Evolutionary conservation across 2,888 invertebrate species (phyloP), one percentile per base, ranked within the genome.

Genomic region (Rhamnusium bicolor): DNA sequence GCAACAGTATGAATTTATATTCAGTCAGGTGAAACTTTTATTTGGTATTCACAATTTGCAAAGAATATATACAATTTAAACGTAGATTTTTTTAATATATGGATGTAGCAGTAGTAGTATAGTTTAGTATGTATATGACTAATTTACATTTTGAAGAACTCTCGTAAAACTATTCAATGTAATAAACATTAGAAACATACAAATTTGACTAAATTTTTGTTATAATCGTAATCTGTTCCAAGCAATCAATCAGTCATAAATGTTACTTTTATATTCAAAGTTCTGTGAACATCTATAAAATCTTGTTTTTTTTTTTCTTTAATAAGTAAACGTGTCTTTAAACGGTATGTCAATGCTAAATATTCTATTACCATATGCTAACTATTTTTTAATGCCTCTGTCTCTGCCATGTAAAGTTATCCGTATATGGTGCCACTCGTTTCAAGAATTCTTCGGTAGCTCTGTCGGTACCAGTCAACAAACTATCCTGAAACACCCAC

Each of bases 371-470:
- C 66, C 68, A 72, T 68, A 72, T 19, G 61, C 61, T 32, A 49
- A 62, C 68, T 53, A 72, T 72, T 68, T 72, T 72, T 72, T 72
- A 69, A 68, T 72, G 68, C 29, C 68, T 40, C 58, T 66, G 53
- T 72, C 68, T 54, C 27, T 32, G 69, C 27, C 71, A 14, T 71
- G 53, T 47, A 72, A 46, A 24, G 51, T 24, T 18, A 14, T 53
- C 73, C 73, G 58, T 73, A 73, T 73, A 66, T 21, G 73, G 73
- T 12, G 14, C 54, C 63, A 21, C 56, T 61, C 49, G 58, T 47
- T 68, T 70, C 62, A 66, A 70, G 73, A 73, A 73, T 73, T 73
- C 73, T 70, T 73, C 69, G 70, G 73, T 73, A 73, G 73, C 73
- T 70, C 69, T 73, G 73, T 70, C 73, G 70, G 73, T 60, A 66